Percentiles rank a stretch among this genome's conserved stretches.
Evolutionary conservation across 2,113 vertebrate species (phyloP).

Genomic region (Lagopus leucura): DNA sequence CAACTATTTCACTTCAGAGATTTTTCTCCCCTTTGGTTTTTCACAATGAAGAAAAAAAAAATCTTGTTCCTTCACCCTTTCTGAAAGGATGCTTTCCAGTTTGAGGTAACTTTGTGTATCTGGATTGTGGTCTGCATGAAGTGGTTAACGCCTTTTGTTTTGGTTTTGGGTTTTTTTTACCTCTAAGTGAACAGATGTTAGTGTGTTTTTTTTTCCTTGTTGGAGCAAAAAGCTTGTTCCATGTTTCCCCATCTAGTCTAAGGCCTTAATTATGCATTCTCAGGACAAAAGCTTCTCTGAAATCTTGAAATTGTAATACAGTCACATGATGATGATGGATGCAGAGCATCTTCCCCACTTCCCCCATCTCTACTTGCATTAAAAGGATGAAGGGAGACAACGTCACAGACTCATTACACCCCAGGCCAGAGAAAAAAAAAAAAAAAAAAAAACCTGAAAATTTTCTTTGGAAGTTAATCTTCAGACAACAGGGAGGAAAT

Average conservation of each 20-base stretch:
- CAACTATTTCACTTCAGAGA: background rate
- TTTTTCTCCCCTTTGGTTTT: background rate
- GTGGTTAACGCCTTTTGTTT: background rate
- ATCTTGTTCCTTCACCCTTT: background rate
- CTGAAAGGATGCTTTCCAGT: background rate
- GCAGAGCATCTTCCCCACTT: accelerated
- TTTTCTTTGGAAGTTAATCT: background rate
- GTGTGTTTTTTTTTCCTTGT: background rate
- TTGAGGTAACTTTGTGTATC: background rate
- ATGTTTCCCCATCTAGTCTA: background rate
- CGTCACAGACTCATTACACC: background rate
- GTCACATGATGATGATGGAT: background rate
- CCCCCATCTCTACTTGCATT: background rate
- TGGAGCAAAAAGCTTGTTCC: background rate
- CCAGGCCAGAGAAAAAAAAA: background rate
- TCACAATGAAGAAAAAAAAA: background rate
- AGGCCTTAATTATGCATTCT: background rate
- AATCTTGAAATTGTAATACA: background rate
- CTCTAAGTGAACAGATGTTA: background rate
- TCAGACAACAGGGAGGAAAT: background rate
- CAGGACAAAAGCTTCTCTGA: background rate
- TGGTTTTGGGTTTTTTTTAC: background rate
- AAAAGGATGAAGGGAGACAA: background rate
- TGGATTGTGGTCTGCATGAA: background rate
- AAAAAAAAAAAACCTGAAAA: background rate